Evolutionary conservation across 2,888 invertebrate species (phyloP), one percentile per base, ranked within the genome.

Genomic region (Enchytraeus crypticus): DNA sequence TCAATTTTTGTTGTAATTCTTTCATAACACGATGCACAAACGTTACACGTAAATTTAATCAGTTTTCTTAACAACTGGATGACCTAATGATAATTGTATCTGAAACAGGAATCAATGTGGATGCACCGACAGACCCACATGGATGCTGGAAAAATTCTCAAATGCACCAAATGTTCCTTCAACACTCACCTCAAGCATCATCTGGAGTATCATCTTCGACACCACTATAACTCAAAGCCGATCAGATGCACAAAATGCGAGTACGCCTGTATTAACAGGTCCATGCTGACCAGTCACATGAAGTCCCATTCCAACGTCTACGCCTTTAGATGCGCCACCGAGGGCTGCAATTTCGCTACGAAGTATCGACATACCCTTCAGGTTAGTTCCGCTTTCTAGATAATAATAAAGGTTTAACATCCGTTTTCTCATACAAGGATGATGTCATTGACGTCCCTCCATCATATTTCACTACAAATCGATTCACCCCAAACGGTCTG

Each of bases 131-230:
- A 87, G 59, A 75, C 76, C 11, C 98, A 99, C 81, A 96, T 98
- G 72, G 92, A 91, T 72, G 85, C 87, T 0, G 96, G 96, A 70
- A 95, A 95, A 75, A 84, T 90, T 70, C 82, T 98, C 32, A 86
- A 86, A 63, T 98, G 98, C 73, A 87, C 88, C 4, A 29, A 45
- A 32, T 98, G 98, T 75, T 90, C 91, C 0, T 99, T 99, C 74
- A 93, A 96, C 3, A 99, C 98, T 0, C 96, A 97, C 77, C 92
- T 92, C 82, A 98, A 98, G 74, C 98, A 99, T 76, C 98, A 99
- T 71, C 81, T 97, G 63, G 96, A 97, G 77, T 99, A 97, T 74
- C 98, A 78, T 62, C 84, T 95, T 77, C 84, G 92, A 49, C 96
- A 96, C 77, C 98, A 98, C 79, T 85, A 87, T 71, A 92, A 93